A percentile compares a stretch with the other conserved stretches of the same genome.
Evolutionary conservation across 2,797 vertebrate genomes (phyloP).

Genomic region (Gallirallus australis): DNA sequence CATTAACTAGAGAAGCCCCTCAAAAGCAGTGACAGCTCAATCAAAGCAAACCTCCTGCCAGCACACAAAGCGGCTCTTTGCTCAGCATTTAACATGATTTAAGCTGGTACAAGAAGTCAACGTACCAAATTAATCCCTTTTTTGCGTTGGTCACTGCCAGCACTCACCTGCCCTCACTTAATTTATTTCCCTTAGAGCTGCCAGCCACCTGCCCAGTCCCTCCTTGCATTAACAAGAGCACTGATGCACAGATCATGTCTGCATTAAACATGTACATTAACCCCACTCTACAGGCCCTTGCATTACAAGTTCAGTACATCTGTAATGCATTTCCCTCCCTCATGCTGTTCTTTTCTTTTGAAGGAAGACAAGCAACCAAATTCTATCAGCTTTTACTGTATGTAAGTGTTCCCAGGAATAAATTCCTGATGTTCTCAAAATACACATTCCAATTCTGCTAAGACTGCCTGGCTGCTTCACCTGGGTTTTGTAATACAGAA

Average conservation of each 20-base stretch:
- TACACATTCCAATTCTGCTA: neutral
- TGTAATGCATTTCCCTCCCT: neutral
- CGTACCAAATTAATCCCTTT: neutral
- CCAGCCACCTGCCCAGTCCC: neutral
- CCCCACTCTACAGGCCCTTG: neutral
- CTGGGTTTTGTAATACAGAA: neutral
- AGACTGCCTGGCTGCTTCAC: neutral
- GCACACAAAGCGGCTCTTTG: neutral
- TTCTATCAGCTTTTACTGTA: neutral
- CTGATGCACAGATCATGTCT: neutral
- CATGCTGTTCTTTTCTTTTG: neutral
- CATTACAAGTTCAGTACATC: neutral
- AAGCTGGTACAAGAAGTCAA: accelerated
- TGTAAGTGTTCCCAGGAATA: neutral
- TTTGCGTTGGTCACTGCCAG: neutral
- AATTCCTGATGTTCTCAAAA: neutral
- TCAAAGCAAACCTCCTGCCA: neutral
- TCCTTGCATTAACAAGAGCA: no score
- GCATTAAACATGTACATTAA: neutral
- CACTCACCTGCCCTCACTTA: neutral
- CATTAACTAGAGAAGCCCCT: neutral
- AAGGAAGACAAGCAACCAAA: neutral
- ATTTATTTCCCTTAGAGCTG: neutral
- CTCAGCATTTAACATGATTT: neutral
- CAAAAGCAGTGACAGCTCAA: neutral